Percentiles rank a stretch among this genome's conserved stretches.
Conservation (phyloP, 2,888 invertebrate genomes). For the Drosophila cracens region DNA sequence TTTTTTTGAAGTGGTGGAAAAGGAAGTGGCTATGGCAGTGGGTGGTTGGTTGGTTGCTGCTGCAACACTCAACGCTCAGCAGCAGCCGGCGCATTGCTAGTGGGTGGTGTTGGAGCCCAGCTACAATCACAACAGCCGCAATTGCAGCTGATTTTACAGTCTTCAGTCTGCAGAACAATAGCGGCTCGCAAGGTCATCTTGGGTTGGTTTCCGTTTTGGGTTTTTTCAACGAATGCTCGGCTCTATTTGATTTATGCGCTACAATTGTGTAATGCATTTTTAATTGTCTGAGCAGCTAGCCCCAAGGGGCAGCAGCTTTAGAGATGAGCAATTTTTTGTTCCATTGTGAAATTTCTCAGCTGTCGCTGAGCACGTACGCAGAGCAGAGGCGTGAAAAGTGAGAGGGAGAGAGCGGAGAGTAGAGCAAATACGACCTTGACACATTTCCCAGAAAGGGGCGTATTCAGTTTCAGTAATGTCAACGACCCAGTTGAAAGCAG, state of each 20-base stretch:
- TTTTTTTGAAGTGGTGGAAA: conserved; percentile 12
- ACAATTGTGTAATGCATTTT: conserved; percentile 62
- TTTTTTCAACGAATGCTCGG: conserved; percentile 15
- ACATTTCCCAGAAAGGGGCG: conserved; percentile 42
- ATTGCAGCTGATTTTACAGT: conserved; percentile 50
- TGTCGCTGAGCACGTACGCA: conserved; percentile 58
- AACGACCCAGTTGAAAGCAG: conserved; percentile 49
- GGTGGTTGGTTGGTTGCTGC: conserved; percentile 34
- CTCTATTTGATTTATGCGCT: conserved; percentile 48
- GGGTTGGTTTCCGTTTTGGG: conserved; percentile 44
- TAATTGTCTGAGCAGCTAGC: conserved; percentile 47
- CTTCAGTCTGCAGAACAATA: conserved; percentile 58
- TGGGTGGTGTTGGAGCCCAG: conserved; percentile 32
- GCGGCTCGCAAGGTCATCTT: conserved; percentile 59
- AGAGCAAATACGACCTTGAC: conserved; percentile 49
- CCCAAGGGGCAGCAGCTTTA: conserved; percentile 19
- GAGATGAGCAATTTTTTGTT: conserved; percentile 28
- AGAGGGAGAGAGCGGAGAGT: conserved; percentile 36
- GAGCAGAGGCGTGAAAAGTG: conserved; percentile 36
- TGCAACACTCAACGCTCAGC: not conserved
- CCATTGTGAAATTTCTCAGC: conserved; percentile 65
- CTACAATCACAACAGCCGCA: conserved; percentile 25
- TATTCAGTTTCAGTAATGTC: conserved; percentile 27
- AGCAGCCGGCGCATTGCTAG: conserved; percentile 18
- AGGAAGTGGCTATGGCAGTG: conserved; percentile 10